Evolutionary conservation across 2,797 vertebrate species (phyloP), one percentile per base, ranked within the genome.

Genomic region (Liparis tanakae): DNA sequence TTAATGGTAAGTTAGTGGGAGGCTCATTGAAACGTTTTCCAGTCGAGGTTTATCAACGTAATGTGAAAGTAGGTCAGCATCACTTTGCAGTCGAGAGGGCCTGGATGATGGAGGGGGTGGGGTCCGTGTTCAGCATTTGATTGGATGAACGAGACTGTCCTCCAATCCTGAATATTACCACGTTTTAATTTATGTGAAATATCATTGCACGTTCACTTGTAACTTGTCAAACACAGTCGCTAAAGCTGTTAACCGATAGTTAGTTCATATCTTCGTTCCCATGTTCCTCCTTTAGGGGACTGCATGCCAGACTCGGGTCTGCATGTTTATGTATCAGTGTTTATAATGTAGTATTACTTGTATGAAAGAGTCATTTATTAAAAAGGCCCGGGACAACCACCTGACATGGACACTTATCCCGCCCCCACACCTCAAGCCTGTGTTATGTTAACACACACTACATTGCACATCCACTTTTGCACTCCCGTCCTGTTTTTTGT

Each of bases 81-180:
- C 12, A 3, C 51, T 3, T 10, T 20, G 50, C 20, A 51, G 10
- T 20, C 12, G 12, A 53, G 12, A 39, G 5, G 34, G 25, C 15
- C 10, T 58, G 18, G 12, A 33, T 59, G 33, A 41, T 30, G 55
- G 18, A 22, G 72, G 68, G 84, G 58, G 85, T 73, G 85, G 83
- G 65, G 18, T 56, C 66, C 61, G 33, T 50, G 33, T 20, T 0
- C 13, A 36, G 30, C 10, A 70, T 90, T 48, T 91, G 80, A 93
- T 94, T 94, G 90, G 93, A 0, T 83, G 68, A 65, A 70, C 62
- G 66, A 41, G 4, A 0, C 20, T 71, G 33, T 25, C 60, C 51
- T 66, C 15, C 12, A 22, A n/a, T 18, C 7, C 10, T 18, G 10
- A 8, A 1, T 9, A 3, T 55, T 30, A 30, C 25, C 25, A 30